Evolutionary conservation across 2,113 vertebrate species (phyloP).

Genomic region (Cyanoderma ruficeps): DNA sequence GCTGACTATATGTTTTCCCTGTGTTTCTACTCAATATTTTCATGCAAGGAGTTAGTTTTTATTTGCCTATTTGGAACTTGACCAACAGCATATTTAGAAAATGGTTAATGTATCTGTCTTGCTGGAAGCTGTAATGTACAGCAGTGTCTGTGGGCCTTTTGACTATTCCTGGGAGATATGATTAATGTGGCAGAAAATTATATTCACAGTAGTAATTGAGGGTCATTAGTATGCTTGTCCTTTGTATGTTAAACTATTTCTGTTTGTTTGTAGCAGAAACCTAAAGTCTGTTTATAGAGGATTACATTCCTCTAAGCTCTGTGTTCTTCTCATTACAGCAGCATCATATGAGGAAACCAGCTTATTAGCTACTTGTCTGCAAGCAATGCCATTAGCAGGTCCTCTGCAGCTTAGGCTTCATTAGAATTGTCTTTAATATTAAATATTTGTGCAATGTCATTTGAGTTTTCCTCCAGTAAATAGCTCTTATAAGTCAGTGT

Average conservation of each 20-base stretch:
- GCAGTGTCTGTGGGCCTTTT: not conserved
- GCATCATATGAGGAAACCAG: not conserved
- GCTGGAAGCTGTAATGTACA: constrained; percentile 1
- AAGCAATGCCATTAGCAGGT: not conserved
- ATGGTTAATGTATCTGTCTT: not conserved
- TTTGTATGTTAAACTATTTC: not conserved
- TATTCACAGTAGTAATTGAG: not conserved
- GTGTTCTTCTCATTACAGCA: not conserved
- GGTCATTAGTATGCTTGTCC: not conserved
- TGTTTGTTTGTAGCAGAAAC: constrained; percentile 5
- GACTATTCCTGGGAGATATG: not conserved
- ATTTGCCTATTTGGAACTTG: not conserved
- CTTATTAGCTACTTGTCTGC: not conserved
- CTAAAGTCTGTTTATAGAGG: not conserved
- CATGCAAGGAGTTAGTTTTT: not conserved
- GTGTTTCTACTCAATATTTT: not conserved
- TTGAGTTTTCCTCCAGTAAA: not conserved
- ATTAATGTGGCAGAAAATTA: constrained; percentile 41
- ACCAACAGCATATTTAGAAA: not conserved
- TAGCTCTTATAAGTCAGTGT: not conserved
- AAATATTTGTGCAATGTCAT: not conserved
- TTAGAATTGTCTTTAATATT: not conserved
- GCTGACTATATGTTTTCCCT: not conserved
- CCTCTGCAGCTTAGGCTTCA: not conserved
- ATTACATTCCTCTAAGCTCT: constrained; percentile 1